Evolutionary conservation across 2,888 invertebrate genomes (phyloP), one percentile per base, ranked within the genome.

Genomic region (Drosophila algonquin): DNA sequence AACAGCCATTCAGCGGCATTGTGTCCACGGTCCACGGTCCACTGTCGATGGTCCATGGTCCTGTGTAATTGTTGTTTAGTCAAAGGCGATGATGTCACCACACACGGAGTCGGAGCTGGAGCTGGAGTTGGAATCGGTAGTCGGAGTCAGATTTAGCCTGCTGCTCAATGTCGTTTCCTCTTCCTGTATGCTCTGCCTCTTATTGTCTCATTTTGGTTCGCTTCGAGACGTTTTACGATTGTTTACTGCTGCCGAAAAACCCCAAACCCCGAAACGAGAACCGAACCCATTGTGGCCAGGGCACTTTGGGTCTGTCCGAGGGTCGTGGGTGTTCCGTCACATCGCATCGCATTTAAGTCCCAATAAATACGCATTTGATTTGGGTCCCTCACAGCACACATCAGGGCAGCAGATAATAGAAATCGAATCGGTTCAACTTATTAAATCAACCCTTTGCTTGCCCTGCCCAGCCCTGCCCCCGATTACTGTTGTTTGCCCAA

Each of bases 21-120:
- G 79, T 79, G 57, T 64, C 18, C 40, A 7, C 40, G 2, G 40
- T 40, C 40, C 14, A 40, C 40, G 6, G 40, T 40, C 40, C 14
- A 40, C 40, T 2, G 40, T 40, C 35, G 14, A 14, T 2, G 14
- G 62, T n/a, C 24, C 56, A 62, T 62, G 5, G 35, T 35, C 35
- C 63, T 46, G 67, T 65, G 87, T 78, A 81, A 89, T 84, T 86
- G 89, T 87, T 85, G 68, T 76, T 63, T 60, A 56, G 63, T 76
- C 74, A 80, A 87, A 79, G 87, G 82, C 77, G 77, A 85, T 87
- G 86, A 87, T 89, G 89, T 87, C 86, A 87, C 87, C 87, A 77
- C 79, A 84, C 80, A 77, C 73, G 72, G 65, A 73, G 73, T 24
- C 32, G 32, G 32, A 21, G 21, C 21, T 21, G 21, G 21, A 3